Conservation (phyloP, 2,113 vertebrate genomes). For the Amia ocellicauda region DNA sequence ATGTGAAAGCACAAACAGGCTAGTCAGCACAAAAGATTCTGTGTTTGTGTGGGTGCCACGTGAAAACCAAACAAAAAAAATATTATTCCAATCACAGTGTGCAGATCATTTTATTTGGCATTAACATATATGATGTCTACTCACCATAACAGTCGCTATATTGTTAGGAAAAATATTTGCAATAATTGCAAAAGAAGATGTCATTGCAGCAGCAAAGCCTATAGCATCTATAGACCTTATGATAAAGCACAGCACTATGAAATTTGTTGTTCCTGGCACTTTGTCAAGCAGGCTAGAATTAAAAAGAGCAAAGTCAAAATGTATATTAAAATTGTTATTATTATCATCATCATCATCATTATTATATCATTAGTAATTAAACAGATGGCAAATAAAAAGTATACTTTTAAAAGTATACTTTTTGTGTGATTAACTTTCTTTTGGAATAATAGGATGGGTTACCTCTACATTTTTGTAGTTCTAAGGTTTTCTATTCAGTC, state of each 20-base stretch:
- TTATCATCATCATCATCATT: too few species aligned
- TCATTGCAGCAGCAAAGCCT: constrained; percentile 79
- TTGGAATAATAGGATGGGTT: too few species aligned
- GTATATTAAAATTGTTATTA: not conserved
- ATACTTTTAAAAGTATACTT: too few species aligned
- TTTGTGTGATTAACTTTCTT: too few species aligned
- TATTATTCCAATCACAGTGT: constrained; percentile 13
- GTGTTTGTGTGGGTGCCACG: too few species aligned
- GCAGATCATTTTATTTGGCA: constrained; percentile 32
- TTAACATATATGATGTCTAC: constrained; percentile 43
- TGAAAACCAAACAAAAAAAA: constrained; percentile 14
- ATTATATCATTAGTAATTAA: too few species aligned
- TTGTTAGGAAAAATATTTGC: constrained; percentile 84
- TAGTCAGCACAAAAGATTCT: too few species aligned
- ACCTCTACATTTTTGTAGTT: too few species aligned
- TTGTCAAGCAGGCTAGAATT: constrained; percentile 75
- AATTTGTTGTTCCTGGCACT: constrained; percentile 64
- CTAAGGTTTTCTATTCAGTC: too few species aligned
- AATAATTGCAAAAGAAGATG: constrained; percentile 80
- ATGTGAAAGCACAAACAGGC: too few species aligned
- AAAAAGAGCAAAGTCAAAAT: not conserved
- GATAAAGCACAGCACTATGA: constrained; percentile 82
- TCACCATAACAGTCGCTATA: constrained; percentile 89
- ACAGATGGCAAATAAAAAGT: too few species aligned
- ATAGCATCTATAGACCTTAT: constrained; percentile 82